Percentiles rank a stretch among this genome's conserved stretches.
These are phyloP conservation scores for Molothrus ater DNA, from an alignment of 2,797 vertebrate species.

Conservation along the genomic window DNA sequence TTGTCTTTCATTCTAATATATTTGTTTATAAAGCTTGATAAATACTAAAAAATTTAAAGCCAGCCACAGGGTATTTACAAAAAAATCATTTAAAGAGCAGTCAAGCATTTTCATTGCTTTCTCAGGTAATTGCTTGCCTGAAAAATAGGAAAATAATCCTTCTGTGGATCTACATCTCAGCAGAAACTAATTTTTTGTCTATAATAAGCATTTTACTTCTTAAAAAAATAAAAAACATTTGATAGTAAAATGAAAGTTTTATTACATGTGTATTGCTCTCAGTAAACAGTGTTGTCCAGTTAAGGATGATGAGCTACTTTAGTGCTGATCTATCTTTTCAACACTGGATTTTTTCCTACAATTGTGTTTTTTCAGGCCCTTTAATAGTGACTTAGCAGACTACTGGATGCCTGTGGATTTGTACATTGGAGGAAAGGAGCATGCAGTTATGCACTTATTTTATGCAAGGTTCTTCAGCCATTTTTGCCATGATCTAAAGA, in stretches of 20 bases:
- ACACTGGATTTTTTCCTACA: not conserved
- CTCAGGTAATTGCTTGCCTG: not conserved
- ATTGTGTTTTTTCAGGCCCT: conserved; percentile 81
- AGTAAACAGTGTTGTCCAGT: not conserved
- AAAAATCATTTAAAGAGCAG: not conserved
- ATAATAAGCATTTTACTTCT: not conserved
- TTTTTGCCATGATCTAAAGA: conserved; percentile 89
- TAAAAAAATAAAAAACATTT: not conserved
- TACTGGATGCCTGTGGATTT: conserved; percentile 97
- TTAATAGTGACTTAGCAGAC: conserved; percentile 80
- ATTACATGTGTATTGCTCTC: not conserved
- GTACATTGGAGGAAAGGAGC: conserved; percentile 96
- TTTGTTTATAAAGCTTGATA: not conserved
- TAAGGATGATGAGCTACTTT: not conserved
- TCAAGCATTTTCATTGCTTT: not conserved
- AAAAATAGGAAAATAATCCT: not conserved
- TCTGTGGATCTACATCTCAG: not conserved
- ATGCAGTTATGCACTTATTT: conserved; percentile 97
- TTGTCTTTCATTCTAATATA: not conserved
- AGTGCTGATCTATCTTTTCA: not conserved
- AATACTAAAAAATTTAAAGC: not conserved
- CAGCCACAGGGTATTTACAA: not conserved
- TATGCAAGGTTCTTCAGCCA: conserved; percentile 94
- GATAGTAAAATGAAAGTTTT: not conserved
- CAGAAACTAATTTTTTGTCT: not conserved